These are phyloP conservation scores for Leuciscus waleckii DNA, from an alignment of 2,797 vertebrate genomes.

Conservation along the genomic window DNA sequence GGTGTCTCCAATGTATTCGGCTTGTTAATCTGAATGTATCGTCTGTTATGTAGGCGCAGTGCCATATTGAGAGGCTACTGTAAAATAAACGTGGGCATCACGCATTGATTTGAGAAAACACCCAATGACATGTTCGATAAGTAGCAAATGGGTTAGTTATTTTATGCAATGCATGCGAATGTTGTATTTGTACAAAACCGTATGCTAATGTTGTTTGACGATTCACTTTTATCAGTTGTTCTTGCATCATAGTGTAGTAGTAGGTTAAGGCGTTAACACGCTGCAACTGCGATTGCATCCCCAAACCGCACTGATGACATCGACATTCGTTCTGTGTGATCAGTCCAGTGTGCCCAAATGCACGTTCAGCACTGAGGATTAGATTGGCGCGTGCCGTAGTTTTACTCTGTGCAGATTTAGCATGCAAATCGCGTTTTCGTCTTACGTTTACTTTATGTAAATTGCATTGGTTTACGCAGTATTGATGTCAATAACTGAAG, in stretches of 20 bases:
- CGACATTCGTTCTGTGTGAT: not conserved
- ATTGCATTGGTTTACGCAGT: conserved; percentile 8
- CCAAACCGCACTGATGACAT: not conserved
- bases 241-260: not conserved
- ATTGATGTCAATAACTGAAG: not conserved
- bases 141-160: conserved; percentile 58
- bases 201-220: not conserved
- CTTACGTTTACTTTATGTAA: not conserved
- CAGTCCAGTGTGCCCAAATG: not conserved
- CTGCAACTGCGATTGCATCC: conserved; percentile 6
- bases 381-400: not conserved
- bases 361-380: not conserved
- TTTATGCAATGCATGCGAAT: not conserved
- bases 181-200: not conserved
- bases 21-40: conserved; percentile 48
- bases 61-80: conserved; percentile 54
- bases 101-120: conserved; percentile 59
- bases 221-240: conserved; percentile 14
- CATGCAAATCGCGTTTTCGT: not conserved
- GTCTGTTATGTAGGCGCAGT: conserved; percentile 56
- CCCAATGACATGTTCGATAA: conserved; percentile 84
- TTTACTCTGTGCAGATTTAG: not conserved
- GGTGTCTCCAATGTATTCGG: conserved; percentile 5
- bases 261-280: conserved; percentile 3
- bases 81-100: conserved; percentile 50